Percentiles rank a stretch among this genome's conserved stretches.
Conservation (phyloP, 2,888 invertebrate species). For the Ypsolopha scabrella region DNA sequence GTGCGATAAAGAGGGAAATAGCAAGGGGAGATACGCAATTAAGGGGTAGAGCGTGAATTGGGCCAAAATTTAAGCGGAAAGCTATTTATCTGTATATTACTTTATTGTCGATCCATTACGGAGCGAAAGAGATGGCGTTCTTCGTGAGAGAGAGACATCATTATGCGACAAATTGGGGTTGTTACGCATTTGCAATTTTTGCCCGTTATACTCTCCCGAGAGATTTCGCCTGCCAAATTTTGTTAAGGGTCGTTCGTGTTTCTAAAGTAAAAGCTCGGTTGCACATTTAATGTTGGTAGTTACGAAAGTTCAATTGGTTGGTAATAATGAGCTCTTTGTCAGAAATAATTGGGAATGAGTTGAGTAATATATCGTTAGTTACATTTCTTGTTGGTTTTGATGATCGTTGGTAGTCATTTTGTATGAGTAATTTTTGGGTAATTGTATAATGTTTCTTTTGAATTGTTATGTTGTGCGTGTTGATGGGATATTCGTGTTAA, state of each 20-base stretch:
- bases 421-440: slow-evolving; percentile 11
- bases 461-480: neutral
- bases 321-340: slow-evolving; percentile 40
- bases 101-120: slow-evolving; percentile 66
- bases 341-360: slow-evolving; percentile 36
- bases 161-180: slow-evolving; percentile 42
- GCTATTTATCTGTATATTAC: slow-evolving; percentile 66
- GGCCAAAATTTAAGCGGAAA: slow-evolving; percentile 65
- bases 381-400: neutral
- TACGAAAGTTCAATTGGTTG: slow-evolving; percentile 38
- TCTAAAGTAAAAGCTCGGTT: neutral
- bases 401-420: slow-evolving; percentile 31
- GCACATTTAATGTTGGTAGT: slow-evolving; percentile 12
- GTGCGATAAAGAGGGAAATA: slow-evolving; percentile 23
- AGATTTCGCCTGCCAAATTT: no score
- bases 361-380: slow-evolving; percentile 24
- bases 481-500: neutral
- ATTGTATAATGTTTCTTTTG: neutral
- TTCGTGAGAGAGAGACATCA: slow-evolving; percentile 20
- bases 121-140: slow-evolving; percentile 36
- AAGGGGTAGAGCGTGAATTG: slow-evolving; percentile 59
- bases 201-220: slow-evolving; percentile 2
- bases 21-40: slow-evolving; percentile 59
- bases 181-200: slow-evolving; percentile 37
- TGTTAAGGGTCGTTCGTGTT: no score